phyloP scores from a whole-genome alignment of 2,797 vertebrate genomes.

The Sebastes glaucus region DNA sequence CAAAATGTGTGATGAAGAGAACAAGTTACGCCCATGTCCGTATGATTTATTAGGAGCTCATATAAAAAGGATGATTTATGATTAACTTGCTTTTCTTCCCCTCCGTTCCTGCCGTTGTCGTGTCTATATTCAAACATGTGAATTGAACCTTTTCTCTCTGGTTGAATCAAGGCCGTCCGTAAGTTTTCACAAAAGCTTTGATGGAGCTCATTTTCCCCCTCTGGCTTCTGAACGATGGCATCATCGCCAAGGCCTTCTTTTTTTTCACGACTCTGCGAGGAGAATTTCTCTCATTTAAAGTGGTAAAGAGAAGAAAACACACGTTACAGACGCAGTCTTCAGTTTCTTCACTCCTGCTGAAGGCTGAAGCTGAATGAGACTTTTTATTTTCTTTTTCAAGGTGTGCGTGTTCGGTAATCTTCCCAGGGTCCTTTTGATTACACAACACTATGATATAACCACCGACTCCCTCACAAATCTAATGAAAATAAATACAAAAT shows the following conservation, averaged over 20 bases:
- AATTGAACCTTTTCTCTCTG: neutral
- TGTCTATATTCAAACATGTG: neutral
- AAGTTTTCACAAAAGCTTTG: constrained; percentile 9
- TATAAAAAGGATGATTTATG: neutral
- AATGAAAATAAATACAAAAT: neutral
- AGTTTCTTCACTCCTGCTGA: neutral
- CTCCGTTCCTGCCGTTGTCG: neutral
- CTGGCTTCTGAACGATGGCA: neutral
- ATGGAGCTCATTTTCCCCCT: neutral
- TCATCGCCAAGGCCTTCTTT: constrained; percentile 21
- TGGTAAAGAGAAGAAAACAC: neutral
- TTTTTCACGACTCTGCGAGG: neutral
- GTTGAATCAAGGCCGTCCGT: neutral
- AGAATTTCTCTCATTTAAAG: constrained; percentile 32
- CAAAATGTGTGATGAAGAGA: too few species aligned
- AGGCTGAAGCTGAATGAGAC: constrained; percentile 2
- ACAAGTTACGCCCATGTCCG: too few species aligned
- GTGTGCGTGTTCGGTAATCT: neutral
- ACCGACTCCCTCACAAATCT: neutral
- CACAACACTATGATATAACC: neutral
- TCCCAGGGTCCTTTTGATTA: neutral
- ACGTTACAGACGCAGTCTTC: neutral
- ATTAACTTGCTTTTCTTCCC: neutral
- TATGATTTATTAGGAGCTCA: too few species aligned
- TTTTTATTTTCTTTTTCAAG: constrained; percentile 5